These are phyloP conservation scores for Poeciliopsis turneri DNA, from an alignment of 2,797 vertebrate species.

Conservation along the genomic window DNA sequence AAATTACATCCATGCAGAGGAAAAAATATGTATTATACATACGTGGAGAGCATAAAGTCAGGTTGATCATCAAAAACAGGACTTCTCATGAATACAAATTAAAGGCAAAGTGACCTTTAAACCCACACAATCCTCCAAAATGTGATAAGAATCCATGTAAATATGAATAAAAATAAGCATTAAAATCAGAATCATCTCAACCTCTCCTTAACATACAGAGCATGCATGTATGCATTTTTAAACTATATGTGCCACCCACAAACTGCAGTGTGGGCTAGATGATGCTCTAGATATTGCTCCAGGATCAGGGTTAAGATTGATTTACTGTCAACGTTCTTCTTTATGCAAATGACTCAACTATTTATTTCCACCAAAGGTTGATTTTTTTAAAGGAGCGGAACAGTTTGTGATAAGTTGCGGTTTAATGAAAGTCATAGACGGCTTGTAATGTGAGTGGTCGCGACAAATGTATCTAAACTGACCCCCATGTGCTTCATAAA, in stretches of 20 bases:
- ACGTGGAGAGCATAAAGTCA: slow-evolving; percentile 16
- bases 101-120: background rate
- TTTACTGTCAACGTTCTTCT: background rate
- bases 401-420: background rate
- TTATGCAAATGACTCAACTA: slow-evolving; percentile 27
- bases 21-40: slow-evolving; percentile 22
- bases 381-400: slow-evolving; percentile 33
- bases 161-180: background rate
- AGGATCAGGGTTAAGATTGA: slow-evolving; percentile 24
- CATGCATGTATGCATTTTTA: slow-evolving; percentile 17
- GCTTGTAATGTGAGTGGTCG: slow-evolving; percentile 26
- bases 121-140: slow-evolving; percentile 35
- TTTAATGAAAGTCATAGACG: slow-evolving; percentile 36
- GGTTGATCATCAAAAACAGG: slow-evolving; percentile 33
- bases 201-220: slow-evolving; percentile 6
- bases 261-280: slow-evolving; percentile 18
- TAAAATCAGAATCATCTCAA: background rate
- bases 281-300: slow-evolving; percentile 1
- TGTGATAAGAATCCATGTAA: slow-evolving; percentile 2
- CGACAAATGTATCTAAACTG: slow-evolving; percentile 20
- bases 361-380: slow-evolving; percentile 22
- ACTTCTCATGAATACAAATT: slow-evolving; percentile 35
- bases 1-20: slow-evolving; percentile 40
- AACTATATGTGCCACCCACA: slow-evolving; percentile 36
- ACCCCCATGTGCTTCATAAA: slow-evolving; percentile 25